A percentile compares a stretch with the other conserved stretches of the same genome.
Conservation (phyloP, 2,113 vertebrate species). For the Pseudois nayaur region DNA sequence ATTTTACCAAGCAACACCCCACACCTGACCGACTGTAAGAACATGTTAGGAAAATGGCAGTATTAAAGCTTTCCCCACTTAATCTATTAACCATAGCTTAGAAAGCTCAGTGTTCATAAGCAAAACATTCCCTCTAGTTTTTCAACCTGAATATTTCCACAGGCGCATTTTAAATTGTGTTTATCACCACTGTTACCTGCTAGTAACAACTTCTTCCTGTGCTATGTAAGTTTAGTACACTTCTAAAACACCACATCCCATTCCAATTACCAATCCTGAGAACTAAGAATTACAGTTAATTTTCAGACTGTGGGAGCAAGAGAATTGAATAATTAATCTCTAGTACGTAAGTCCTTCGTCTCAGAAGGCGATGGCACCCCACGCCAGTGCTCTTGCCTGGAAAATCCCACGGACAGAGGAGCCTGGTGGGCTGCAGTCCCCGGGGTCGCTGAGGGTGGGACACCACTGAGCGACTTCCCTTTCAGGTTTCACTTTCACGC, state of each 20-base stretch:
- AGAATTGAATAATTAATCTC: background rate
- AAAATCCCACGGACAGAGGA: rapidly evolving
- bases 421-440: too few species aligned
- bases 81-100: background rate
- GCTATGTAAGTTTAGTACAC: background rate
- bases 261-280: background rate
- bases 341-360: background rate
- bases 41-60: background rate
- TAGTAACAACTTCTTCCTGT: background rate
- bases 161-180: background rate
- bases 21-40: background rate
- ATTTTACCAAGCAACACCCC: background rate
- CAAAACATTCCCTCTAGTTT: background rate
- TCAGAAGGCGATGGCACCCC: too few species aligned
- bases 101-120: background rate
- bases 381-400: rapidly evolving
- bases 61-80: background rate
- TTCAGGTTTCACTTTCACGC: rapidly evolving
- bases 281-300: background rate
- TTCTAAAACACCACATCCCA: background rate
- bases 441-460: rapidly evolving
- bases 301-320: background rate
- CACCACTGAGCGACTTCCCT: too few species aligned
- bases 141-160: background rate
- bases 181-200: background rate